These are phyloP conservation scores for Chiloscyllium punctatum DNA, from an alignment of 2,797 vertebrate genomes.

Conservation along the genomic window DNA sequence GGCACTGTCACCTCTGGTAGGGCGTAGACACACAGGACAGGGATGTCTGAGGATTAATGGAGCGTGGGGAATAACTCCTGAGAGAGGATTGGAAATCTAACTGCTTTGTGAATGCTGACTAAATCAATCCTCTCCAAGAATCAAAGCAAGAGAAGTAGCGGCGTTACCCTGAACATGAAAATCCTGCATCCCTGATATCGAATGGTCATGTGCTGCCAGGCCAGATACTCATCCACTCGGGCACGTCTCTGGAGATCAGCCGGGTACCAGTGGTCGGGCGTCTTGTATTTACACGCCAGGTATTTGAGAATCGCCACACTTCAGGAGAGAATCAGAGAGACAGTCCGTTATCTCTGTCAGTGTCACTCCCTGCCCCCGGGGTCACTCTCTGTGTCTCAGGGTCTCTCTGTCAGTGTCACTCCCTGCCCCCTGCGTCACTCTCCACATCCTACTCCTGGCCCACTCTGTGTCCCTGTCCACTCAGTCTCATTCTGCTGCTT, in stretches of 20 bases:
- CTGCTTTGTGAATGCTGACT: not conserved
- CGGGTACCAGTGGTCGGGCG: slow-evolving; percentile 86
- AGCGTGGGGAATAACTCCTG: not conserved
- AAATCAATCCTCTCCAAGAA: not conserved
- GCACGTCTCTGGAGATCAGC: slow-evolving; percentile 71
- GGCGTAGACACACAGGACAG: not conserved
- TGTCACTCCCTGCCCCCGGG: fast-evolving
- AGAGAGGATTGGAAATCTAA: not conserved
- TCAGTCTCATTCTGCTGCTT: not conserved
- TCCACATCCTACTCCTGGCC: not conserved
- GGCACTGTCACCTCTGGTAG: not conserved
- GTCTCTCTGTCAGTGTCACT: not conserved
- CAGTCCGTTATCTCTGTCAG: not conserved
- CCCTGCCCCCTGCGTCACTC: not conserved
- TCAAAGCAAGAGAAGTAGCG: not conserved
- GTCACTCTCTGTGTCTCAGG: no score
- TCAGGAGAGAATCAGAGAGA: slow-evolving; percentile 27
- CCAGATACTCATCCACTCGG: slow-evolving; percentile 74
- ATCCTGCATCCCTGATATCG: slow-evolving; percentile 60
- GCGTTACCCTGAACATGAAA: slow-evolving; percentile 61
- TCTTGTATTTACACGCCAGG: slow-evolving; percentile 64
- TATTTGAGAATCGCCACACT: slow-evolving; percentile 82
- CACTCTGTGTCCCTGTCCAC: not conserved
- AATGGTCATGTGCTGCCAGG: slow-evolving; percentile 76
- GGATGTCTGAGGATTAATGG: not conserved